Percentiles rank a stretch among this genome's conserved stretches.
phyloP scores from a whole-genome alignment of 2,888 invertebrate genomes.

The Oeneis ivallda region DNA sequence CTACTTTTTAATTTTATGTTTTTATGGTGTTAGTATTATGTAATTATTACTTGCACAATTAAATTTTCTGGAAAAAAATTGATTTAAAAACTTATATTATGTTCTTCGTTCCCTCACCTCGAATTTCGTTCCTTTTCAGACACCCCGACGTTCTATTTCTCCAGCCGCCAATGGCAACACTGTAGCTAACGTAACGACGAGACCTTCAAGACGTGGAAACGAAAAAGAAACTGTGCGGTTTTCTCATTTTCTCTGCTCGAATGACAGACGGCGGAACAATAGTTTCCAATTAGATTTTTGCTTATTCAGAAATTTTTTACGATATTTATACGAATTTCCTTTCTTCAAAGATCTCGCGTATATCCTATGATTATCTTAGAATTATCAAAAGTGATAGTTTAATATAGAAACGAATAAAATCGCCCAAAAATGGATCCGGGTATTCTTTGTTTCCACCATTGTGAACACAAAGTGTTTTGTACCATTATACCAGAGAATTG shows the following conservation, averaged over 20 bases:
- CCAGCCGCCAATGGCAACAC: too few species aligned
- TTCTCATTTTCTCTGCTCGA: too few species aligned
- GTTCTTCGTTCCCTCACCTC: too few species aligned
- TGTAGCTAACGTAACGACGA: slow-evolving; percentile 12
- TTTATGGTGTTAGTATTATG: too few species aligned
- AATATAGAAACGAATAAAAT: slow-evolving; percentile 53
- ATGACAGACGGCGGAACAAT: slow-evolving; percentile 24
- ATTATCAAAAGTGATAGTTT: slow-evolving; percentile 47
- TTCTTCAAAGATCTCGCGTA: slow-evolving; percentile 45
- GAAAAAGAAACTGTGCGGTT: not conserved
- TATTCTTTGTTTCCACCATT: slow-evolving; percentile 95
- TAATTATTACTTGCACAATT: too few species aligned
- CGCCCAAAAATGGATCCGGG: slow-evolving; percentile 84
- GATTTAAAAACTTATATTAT: too few species aligned
- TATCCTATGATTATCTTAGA: slow-evolving; percentile 28
- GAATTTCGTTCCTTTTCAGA: too few species aligned
- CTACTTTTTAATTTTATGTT: too few species aligned
- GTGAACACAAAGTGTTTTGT: slow-evolving; percentile 91
- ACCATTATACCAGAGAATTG: slow-evolving; percentile 89
- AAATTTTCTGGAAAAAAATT: too few species aligned
- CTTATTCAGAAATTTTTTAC: slow-evolving; percentile 53
- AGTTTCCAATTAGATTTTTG: slow-evolving; percentile 57
- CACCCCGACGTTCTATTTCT: too few species aligned
- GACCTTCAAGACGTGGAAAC: slow-evolving; percentile 34
- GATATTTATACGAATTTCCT: slow-evolving; percentile 44